phyloP scores from a whole-genome alignment of 2,797 vertebrate genomes.

The Pseudocheirus occidentalis region DNA sequence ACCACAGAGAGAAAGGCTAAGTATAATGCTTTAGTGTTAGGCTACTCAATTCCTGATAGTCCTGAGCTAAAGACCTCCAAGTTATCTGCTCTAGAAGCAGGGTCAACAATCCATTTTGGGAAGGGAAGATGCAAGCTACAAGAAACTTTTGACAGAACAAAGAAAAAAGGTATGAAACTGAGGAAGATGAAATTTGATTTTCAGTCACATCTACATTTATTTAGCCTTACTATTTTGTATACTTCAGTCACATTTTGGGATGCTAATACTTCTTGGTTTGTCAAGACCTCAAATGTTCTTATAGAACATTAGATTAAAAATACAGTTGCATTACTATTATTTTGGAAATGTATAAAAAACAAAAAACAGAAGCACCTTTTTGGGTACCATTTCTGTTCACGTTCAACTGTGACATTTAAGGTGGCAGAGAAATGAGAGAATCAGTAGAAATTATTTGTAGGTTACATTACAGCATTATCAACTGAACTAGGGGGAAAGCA shows the following conservation, averaged over 20 bases:
- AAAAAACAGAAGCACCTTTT: background rate
- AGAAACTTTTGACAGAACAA: background rate
- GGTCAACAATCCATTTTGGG: background rate
- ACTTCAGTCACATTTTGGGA: background rate
- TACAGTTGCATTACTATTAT: background rate
- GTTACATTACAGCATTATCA: background rate
- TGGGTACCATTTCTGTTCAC: background rate
- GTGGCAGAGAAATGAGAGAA: background rate
- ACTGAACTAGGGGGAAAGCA: background rate
- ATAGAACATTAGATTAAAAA: background rate
- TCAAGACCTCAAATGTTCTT: background rate
- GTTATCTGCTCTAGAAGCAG: background rate
- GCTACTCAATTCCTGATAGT: background rate
- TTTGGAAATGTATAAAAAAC: background rate
- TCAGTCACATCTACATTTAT: background rate
- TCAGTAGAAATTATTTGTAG: background rate
- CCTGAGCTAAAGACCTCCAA: background rate
- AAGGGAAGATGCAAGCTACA: background rate
- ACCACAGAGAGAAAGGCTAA: background rate
- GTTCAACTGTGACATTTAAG: background rate
- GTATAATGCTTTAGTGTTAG: background rate
- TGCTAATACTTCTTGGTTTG: background rate
- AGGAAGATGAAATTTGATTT: background rate
- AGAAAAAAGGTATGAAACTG: background rate
- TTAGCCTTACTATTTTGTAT: background rate